Conservation (phyloP, 1,140 invertebrate genomes). For the Hyles vespertilio region DNA sequence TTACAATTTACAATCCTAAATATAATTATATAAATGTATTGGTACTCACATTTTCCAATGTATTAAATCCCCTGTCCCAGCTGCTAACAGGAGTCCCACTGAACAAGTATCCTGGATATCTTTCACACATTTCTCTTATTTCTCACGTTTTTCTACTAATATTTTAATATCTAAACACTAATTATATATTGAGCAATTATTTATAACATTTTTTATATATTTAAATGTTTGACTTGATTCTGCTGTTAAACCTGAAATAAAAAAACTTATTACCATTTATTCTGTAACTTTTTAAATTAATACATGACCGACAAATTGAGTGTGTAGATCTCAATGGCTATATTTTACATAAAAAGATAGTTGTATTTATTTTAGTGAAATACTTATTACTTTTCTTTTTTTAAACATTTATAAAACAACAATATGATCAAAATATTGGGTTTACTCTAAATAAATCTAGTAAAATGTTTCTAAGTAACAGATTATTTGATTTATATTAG, state of each 20-base stretch:
- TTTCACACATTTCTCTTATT: constrained; percentile 57
- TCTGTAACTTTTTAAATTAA: too few relatives aligned
- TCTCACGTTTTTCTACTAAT: not conserved
- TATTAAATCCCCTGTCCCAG: constrained; percentile 67
- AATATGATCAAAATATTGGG: too few relatives aligned
- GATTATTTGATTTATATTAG: too few relatives aligned
- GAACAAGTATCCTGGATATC: constrained; percentile 61
- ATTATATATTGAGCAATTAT: constrained; percentile 38
- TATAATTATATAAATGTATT: not conserved
- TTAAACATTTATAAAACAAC: too few relatives aligned
- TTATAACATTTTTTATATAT: constrained; percentile 38
- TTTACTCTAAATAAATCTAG: too few relatives aligned
- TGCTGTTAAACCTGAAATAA: constrained; percentile 10
- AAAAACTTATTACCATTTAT: constrained; percentile 1
- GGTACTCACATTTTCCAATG: constrained; percentile 66
- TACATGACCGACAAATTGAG: too few relatives aligned
- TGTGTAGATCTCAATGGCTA: too few relatives aligned
- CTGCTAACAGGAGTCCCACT: constrained; percentile 66
- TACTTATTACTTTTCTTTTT: too few relatives aligned
- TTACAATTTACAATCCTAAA: too few relatives aligned
- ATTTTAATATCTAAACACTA: constrained; percentile 23
- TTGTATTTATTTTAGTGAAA: too few relatives aligned
- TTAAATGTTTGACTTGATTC: constrained; percentile 15
- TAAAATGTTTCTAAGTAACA: too few relatives aligned
- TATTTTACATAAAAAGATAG: too few relatives aligned